Conservation (phyloP, 2,888 invertebrate genomes). For the Drosophila mimica region DNA sequence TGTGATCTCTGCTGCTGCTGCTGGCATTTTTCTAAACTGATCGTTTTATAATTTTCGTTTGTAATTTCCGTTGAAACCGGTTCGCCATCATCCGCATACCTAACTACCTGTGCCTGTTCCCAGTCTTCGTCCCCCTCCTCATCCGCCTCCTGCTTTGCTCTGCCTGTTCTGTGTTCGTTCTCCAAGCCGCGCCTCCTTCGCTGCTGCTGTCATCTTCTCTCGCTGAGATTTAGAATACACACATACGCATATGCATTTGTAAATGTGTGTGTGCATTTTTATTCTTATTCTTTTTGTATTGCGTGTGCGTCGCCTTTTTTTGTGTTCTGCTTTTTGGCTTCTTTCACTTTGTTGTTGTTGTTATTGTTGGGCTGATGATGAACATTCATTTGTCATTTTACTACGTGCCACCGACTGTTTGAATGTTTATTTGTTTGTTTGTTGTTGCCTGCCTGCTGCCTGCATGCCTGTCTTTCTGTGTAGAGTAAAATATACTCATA, state of each 20-base stretch:
- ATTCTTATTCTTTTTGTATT: constrained; percentile 69
- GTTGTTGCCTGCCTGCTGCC: constrained; percentile 41
- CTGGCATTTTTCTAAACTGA: constrained; percentile 80
- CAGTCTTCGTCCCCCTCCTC: constrained; percentile 5
- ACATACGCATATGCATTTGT: constrained; percentile 5
- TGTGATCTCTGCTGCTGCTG: constrained; percentile 42
- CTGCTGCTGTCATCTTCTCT: constrained; percentile 45
- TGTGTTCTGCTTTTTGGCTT: constrained; percentile 50
- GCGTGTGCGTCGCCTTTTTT: constrained; percentile 54
- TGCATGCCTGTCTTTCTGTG: constrained; percentile 51
- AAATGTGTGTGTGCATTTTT: constrained; percentile 36
- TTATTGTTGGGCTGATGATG: constrained; percentile 52
- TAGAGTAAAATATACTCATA: constrained; percentile 51
- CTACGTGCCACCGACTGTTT: constrained; percentile 78
- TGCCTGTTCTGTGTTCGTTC: constrained; percentile 22
- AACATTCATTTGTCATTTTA: constrained; percentile 80
- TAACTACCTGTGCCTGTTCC: constrained; percentile 73
- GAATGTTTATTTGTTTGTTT: constrained; percentile 76
- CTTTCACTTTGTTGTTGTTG: constrained; percentile 48
- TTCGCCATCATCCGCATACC: constrained; percentile 83
- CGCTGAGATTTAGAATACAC: constrained; percentile 68
- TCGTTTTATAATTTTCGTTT: constrained; percentile 83
- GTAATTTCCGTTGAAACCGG: constrained; percentile 85
- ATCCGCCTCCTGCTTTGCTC: neutral
- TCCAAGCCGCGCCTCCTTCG: constrained; percentile 57